Evolutionary conservation across 2,797 vertebrate genomes (phyloP).

Genomic region (Amblyraja radiata): DNA sequence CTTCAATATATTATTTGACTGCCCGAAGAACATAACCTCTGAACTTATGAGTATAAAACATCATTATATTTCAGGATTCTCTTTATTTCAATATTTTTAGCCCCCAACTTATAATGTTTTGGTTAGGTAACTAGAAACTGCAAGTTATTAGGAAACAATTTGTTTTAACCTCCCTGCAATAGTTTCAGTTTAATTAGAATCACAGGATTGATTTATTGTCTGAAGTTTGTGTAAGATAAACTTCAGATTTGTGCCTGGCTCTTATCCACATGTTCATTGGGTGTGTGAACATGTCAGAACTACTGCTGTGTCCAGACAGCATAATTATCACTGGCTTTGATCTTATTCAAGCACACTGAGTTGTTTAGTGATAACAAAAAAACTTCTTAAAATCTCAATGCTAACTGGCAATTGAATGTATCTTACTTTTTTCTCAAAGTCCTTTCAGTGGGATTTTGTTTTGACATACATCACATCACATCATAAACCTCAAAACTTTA

Average conservation of each 20-base stretch:
- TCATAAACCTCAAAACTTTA: no score
- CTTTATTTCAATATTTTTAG: conserved; percentile 6
- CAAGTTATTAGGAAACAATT: not conserved
- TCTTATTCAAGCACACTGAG: not conserved
- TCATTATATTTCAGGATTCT: conserved; percentile 10
- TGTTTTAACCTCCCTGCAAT: not conserved
- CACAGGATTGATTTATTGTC: not conserved
- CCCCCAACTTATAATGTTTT: not conserved
- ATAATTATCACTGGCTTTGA: not conserved
- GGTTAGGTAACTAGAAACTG: not conserved
- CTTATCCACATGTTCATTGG: not conserved
- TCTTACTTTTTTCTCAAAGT: not conserved
- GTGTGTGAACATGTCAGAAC: not conserved
- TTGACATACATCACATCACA: no score
- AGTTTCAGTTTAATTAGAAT: conserved; percentile 10
- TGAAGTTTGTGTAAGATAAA: not conserved
- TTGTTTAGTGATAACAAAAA: not conserved
- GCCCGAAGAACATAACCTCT: not conserved
- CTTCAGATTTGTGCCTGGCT: not conserved
- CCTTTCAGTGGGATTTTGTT: not conserved
- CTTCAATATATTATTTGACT: not conserved
- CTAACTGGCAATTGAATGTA: not conserved
- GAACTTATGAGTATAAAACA: not conserved
- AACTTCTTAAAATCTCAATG: not conserved
- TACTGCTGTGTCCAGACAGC: not conserved